Evolutionary conservation across 2,113 vertebrate species (phyloP).

Genomic region (Hypanus sabinus): DNA sequence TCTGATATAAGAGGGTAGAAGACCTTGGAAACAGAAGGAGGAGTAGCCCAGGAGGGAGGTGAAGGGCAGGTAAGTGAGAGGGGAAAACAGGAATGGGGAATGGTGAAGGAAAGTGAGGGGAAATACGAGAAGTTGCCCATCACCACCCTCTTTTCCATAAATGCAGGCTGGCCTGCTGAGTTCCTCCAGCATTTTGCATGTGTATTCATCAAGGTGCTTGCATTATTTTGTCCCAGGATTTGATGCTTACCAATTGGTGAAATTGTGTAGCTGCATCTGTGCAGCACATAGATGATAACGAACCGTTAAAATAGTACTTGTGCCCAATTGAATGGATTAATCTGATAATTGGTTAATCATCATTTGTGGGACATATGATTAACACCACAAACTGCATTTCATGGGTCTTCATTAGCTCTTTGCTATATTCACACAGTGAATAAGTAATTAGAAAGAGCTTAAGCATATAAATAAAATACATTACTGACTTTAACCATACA

Average conservation of each 20-base stretch:
- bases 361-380: not conserved
- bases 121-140: too few relatives aligned
- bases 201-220: not conserved
- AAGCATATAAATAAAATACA: not conserved
- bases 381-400: not conserved
- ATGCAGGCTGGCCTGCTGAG: too few relatives aligned
- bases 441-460: conserved; percentile 2
- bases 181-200: too few relatives aligned
- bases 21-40: too few relatives aligned
- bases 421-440: not conserved
- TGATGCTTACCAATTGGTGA: not conserved
- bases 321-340: not conserved
- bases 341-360: not conserved
- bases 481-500: not conserved
- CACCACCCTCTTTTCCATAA: too few relatives aligned
- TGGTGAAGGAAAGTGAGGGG: too few relatives aligned
- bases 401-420: not conserved
- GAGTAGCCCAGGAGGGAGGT: too few relatives aligned
- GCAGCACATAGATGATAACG: not conserved
- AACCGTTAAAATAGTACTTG: not conserved
- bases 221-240: not conserved
- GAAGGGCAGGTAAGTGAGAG: too few relatives aligned
- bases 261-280: not conserved
- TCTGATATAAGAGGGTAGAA: too few relatives aligned
- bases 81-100: too few relatives aligned